Base-by-base conservation (phyloP, 2,113 vertebrate species). In the Ramphastos sulfuratus region DNA sequence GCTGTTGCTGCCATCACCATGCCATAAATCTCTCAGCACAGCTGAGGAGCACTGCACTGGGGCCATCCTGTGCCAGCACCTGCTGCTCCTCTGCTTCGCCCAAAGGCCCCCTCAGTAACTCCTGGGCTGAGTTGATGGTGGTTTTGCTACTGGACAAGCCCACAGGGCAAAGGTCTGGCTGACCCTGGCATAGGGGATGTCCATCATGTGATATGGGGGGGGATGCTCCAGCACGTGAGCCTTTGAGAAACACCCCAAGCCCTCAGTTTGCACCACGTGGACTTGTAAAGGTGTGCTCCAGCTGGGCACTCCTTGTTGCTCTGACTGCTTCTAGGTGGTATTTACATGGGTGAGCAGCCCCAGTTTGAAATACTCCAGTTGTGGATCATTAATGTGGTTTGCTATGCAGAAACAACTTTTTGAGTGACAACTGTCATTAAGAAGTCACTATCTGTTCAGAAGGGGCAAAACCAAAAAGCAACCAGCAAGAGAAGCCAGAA, bases 331-430 rank as follows among this genome's bases (percentile, higher is more conserved):
- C 5, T 0, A 18, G 18, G 27, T 28, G 44, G 6, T 33, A 3
- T 18, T 76, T 24, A 52, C 5, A 3, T 2, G 28, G 16, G 20
- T 1, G 21, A 64, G 31, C 31, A 46, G 21, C 9, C 27, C 39
- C 19, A 0, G 55, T 59, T 77, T 9, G 7, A 7, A 50, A 0
- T 3, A 1, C 31, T 42, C 42, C 0, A 0, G 21, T 3, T 77
- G 3, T 0, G 30, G 9, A 31, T 28, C 30, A 28, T 30, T 66
- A 14, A 35, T 28, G 27, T 66, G 39, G 23, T 46, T 31, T 31
- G 52, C 1, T 2, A 27, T n/a, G 15, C 33, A 23, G 31, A 23
- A 92, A 3, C 12, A 12, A 64, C 9, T 54, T 46, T 8, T 5
- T 11, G 25, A 52, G 50, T 6, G 17, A 58, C 39, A 44, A 35